These are phyloP conservation scores for Lucifuga dentata DNA, from an alignment of 2,113 vertebrate species.

Conservation along the genomic window DNA sequence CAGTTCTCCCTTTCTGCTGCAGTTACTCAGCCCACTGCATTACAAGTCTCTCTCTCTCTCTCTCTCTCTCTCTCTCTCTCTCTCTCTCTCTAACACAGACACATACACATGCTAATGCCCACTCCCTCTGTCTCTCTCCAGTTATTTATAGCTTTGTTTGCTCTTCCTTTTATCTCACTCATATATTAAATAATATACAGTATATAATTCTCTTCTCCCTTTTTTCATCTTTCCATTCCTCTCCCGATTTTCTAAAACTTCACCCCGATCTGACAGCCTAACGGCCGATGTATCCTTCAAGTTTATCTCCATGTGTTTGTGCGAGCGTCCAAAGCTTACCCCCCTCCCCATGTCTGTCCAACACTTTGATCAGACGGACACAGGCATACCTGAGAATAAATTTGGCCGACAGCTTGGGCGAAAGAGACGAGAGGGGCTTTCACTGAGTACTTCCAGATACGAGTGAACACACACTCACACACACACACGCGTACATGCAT, in stretches of 20 bases:
- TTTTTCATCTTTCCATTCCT: not conserved
- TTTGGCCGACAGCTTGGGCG: conserved; percentile 34
- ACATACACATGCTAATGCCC: not conserved
- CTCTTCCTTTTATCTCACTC: not conserved
- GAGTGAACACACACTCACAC: not conserved
- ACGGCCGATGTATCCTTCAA: not conserved
- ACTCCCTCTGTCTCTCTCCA: not conserved
- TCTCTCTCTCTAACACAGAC: too few relatives aligned
- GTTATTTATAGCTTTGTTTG: conserved; percentile 28
- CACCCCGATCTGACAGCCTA: not conserved
- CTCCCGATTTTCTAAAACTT: conserved; percentile 1
- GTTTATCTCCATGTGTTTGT: conserved; percentile 36
- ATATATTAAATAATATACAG: not conserved
- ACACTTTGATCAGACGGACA: conserved; percentile 46
- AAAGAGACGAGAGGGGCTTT: conserved; percentile 54
- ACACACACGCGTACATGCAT: conserved; percentile 1
- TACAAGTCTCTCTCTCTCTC: not conserved
- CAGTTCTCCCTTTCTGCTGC: not conserved
- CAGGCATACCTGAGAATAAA: conserved; percentile 48
- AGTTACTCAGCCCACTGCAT: conserved; percentile 27
- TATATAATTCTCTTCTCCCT: not conserved
- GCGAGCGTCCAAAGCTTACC: conserved; percentile 27
- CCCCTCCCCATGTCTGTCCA: not conserved
- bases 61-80: too few relatives aligned
- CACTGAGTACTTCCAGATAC: conserved; percentile 61